Evolutionary conservation across 2,888 invertebrate genomes (phyloP).

Genomic region (Merodon equestris): DNA sequence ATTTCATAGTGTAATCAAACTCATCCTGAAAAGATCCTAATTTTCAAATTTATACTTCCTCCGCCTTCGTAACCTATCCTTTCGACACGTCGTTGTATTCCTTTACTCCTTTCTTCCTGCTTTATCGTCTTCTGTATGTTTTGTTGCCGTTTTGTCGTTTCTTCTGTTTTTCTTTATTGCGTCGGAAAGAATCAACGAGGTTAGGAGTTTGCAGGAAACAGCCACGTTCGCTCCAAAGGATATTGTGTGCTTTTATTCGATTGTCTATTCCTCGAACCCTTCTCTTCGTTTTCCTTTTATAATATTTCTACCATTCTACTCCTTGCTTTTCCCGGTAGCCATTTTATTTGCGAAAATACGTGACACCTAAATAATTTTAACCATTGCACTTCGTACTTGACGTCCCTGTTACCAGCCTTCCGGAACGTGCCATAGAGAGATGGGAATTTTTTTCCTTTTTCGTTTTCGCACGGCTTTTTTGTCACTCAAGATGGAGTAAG

Average conservation of each 20-base stretch:
- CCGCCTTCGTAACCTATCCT: slow-evolving; percentile 8
- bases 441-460: slow-evolving; percentile 36
- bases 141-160: neutral
- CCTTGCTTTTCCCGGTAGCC: slow-evolving; percentile 34
- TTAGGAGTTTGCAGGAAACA: slow-evolving; percentile 42
- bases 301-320: slow-evolving; percentile 58
- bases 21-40: slow-evolving; percentile 67
- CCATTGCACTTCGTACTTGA: slow-evolving; percentile 53
- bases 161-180: slow-evolving; percentile 30
- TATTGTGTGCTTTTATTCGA: slow-evolving; percentile 57
- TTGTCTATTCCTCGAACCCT: slow-evolving; percentile 35
- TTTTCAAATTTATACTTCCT: slow-evolving; percentile 64
- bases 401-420: slow-evolving; percentile 55
- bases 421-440: slow-evolving; percentile 66
- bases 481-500: neutral
- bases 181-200: slow-evolving; percentile 38
- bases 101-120: slow-evolving; percentile 1
- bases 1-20: slow-evolving; percentile 67
- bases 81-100: too few relatives aligned
- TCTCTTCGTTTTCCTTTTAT: slow-evolving; percentile 25
- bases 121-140: slow-evolving; percentile 27
- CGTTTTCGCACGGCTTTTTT: neutral
- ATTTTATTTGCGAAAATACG: slow-evolving; percentile 42
- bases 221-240: slow-evolving; percentile 33
- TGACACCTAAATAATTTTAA: slow-evolving; percentile 68